A percentile compares a stretch with the other conserved stretches of the same genome.
phyloP scores from a whole-genome alignment of 2,113 vertebrate genomes.

The Cheirogaleus medius region DNA sequence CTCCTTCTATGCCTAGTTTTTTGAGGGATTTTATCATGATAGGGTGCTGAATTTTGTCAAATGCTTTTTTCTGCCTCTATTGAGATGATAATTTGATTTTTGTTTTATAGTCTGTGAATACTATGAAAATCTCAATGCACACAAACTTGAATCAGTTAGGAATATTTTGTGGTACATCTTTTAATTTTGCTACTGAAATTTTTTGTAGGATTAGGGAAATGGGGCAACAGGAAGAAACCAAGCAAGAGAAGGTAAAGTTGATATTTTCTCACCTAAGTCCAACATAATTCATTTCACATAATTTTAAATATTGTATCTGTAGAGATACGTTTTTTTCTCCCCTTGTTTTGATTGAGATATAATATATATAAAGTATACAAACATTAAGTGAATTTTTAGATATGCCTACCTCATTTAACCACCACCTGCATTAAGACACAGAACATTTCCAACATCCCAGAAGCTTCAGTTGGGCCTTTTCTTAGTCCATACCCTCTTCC shows the following conservation, averaged over 20 bases:
- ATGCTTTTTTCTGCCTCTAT: no score
- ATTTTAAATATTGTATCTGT: not conserved
- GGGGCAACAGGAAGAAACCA: not conserved
- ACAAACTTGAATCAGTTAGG: not conserved
- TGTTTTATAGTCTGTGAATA: no score
- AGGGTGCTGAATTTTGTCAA: no score
- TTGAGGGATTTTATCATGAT: no score
- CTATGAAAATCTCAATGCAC: no score
- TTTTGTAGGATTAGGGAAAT: not conserved
- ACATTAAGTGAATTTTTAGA: not conserved
- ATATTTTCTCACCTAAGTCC: constrained; percentile 51
- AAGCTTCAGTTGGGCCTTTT: not conserved
- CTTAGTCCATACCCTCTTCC: not conserved
- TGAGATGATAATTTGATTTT: no score
- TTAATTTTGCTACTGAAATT: not conserved
- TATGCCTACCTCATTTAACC: not conserved
- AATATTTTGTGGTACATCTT: not conserved
- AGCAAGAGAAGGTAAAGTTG: constrained; percentile 55
- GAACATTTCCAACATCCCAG: not conserved
- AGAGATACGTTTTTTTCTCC: not conserved
- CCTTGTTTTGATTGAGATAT: not conserved
- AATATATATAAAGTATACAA: not conserved
- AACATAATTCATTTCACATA: constrained; percentile 64
- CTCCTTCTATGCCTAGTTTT: no score
- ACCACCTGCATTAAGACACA: not conserved